Base-by-base conservation (phyloP, 2,113 vertebrate genomes). In the Scopus umbretta region DNA sequence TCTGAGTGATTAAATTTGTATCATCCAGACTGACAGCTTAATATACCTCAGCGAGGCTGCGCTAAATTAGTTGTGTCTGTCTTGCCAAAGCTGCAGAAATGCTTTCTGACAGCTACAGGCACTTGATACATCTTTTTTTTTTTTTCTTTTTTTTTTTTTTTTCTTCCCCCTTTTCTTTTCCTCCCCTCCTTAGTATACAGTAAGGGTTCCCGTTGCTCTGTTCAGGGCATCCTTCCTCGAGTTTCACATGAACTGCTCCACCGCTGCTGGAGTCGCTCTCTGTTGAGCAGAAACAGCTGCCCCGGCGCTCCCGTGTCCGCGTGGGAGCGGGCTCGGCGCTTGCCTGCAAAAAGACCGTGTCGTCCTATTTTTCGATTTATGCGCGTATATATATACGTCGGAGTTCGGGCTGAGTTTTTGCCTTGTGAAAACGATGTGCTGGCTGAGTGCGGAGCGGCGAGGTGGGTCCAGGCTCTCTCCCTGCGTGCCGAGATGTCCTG, bases 21-120 rank as follows among this genome's bases (percentile, higher is more conserved):
- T 96, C 96, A 94, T 82, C 95, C 88, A 59, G n/a, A 71, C 95
- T 97, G 97, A 97, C 97, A 96, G 94, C 88, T 95, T 97, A 92
- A 97, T 95, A 92, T 66, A 88, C 96, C 95, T 94, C 90, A 75
- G 65, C 5, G 16, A 86, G 94, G 63, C 95, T 0, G 1, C 0
- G 21, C 92, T 96, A 94, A 97, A 97, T 97, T 92, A 92, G 78
- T 95, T 94, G 93, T 96, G 97, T 96, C 96, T 97, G 94, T 92
- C 97, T 92, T 56, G 74, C 92, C 80, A 96, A 82, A 96, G 94
- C 94, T 90, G 80, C 72, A 66, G 86, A 92, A 96, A 97, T 96
- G 43, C 84, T 88, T 94, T 92, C 86, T 96, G 96, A 96, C 97
- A 97, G 96, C 86, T 94, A 90, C 90, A 86, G 84, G 61, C 86